These are phyloP conservation scores for Chlorocebus sabaeus DNA, from an alignment of 2,113 vertebrate genomes.

Conservation along the genomic window DNA sequence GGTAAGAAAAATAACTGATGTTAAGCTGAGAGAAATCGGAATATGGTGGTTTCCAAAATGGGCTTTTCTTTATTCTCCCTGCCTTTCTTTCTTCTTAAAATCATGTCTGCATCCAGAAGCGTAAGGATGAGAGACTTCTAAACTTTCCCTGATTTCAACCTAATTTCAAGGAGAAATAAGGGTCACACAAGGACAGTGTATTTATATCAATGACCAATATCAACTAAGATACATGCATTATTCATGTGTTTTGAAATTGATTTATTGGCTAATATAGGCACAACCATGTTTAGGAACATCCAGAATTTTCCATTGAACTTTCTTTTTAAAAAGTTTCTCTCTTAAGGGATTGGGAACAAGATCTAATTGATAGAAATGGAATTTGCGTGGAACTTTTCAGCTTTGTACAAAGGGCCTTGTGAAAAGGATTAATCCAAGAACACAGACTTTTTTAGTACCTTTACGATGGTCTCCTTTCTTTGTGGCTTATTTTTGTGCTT, in stretches of 20 bases:
- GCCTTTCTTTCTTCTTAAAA: not conserved
- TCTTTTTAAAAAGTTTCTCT: not conserved
- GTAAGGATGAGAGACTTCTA: not conserved
- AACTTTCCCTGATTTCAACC: not conserved
- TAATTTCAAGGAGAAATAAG: not conserved
- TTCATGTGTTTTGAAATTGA: not conserved
- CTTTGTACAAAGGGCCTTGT: not conserved
- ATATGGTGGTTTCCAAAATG: not conserved
- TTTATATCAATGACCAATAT: not conserved
- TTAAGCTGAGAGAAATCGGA: not conserved
- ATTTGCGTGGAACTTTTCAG: not conserved
- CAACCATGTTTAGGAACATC: not conserved
- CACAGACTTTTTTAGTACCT: not conserved
- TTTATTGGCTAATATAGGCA: not conserved
- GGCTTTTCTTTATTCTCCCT: not conserved
- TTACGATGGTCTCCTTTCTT: not conserved
- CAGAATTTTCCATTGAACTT: not conserved
- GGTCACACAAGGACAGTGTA: not conserved
- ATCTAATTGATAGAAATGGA: not conserved
- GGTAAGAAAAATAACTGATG: not conserved
- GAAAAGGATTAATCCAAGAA: not conserved
- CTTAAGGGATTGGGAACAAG: not conserved
- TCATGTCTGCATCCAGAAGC: not conserved
- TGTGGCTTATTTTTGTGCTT: slow-evolving; percentile 14
- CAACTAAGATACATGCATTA: not conserved